Percentiles rank a stretch among this genome's conserved stretches.
Conservation (phyloP, 2,113 vertebrate genomes). For the Xiphophorus maculatus region DNA sequence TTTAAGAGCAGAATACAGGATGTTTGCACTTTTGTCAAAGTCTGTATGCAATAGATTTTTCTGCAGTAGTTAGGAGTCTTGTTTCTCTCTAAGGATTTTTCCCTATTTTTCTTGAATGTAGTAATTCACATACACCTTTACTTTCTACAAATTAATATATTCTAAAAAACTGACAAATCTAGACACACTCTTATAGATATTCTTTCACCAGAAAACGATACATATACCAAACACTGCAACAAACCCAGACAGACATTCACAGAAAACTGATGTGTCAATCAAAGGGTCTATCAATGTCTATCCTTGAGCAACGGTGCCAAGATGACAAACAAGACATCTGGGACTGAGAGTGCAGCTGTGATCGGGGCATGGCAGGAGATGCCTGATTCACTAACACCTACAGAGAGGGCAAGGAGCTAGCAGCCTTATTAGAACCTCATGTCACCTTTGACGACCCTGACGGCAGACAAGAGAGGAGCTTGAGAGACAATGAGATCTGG, state of each 20-base stretch:
- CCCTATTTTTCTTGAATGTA: background rate
- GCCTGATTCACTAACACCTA: constrained; percentile 68
- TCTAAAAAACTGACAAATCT: background rate
- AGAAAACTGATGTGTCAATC: constrained; percentile 71
- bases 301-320: constrained; percentile 67
- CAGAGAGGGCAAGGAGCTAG: constrained; percentile 52
- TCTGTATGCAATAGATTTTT: constrained; percentile 2
- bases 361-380: constrained; percentile 58
- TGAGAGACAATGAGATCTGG: constrained; percentile 60
- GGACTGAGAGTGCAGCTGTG: constrained; percentile 66
- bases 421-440: constrained; percentile 66
- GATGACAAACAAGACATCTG: constrained; percentile 76
- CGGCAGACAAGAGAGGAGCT: constrained; percentile 63
- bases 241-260: constrained; percentile 36
- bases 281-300: constrained; percentile 73
- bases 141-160: background rate
- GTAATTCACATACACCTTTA: background rate
- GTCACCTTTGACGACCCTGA: constrained; percentile 65
- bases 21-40: background rate
- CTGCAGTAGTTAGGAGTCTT: background rate
- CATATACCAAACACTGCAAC: constrained; percentile 39
- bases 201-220: background rate
- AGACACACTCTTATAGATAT: background rate
- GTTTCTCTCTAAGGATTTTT: background rate
- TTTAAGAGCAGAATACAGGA: background rate